Conservation (phyloP, 2,113 vertebrate species). For the Callionymus lyra region DNA sequence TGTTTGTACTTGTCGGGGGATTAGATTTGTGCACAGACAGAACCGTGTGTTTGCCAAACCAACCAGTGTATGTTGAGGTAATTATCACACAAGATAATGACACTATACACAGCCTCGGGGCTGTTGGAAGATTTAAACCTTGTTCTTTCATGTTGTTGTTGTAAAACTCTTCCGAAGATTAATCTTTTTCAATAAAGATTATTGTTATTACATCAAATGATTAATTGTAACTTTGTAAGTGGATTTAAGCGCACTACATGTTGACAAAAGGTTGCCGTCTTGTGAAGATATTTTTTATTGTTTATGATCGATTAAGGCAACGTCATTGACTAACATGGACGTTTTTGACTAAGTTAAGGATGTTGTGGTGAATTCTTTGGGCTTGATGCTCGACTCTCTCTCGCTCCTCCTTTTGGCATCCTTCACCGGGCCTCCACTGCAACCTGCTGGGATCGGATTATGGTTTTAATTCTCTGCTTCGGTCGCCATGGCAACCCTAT, state of each 20-base stretch:
- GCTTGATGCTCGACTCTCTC: neutral
- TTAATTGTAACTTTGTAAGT: too few species aligned
- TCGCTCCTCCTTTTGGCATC: conserved; percentile 11
- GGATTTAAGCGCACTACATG: too few species aligned
- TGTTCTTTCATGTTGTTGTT: too few species aligned
- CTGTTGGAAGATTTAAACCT: too few species aligned
- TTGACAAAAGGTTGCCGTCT: too few species aligned
- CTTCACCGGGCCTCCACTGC: conserved; percentile 5
- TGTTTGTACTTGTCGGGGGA: conserved; percentile 16
- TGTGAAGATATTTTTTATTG: too few species aligned
- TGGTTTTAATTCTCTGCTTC: conserved; percentile 33
- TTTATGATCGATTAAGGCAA: too few species aligned
- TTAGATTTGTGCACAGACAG: conserved; percentile 1
- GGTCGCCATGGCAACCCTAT: conserved; percentile 40
- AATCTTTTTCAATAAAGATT: too few species aligned
- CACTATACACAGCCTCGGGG: neutral
- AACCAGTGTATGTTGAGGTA: conserved; percentile 1
- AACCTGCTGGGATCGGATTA: conserved; percentile 46
- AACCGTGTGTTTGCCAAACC: conserved; percentile 22
- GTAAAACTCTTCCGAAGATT: too few species aligned
- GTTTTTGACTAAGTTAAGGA: too few species aligned
- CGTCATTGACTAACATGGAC: too few species aligned
- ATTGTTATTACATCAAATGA: too few species aligned
- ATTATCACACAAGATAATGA: neutral
- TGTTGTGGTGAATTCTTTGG: conserved; percentile 9